These are phyloP conservation scores for Peromyscus maniculatus DNA, from an alignment of 2,113 vertebrate genomes.

Conservation along the genomic window DNA sequence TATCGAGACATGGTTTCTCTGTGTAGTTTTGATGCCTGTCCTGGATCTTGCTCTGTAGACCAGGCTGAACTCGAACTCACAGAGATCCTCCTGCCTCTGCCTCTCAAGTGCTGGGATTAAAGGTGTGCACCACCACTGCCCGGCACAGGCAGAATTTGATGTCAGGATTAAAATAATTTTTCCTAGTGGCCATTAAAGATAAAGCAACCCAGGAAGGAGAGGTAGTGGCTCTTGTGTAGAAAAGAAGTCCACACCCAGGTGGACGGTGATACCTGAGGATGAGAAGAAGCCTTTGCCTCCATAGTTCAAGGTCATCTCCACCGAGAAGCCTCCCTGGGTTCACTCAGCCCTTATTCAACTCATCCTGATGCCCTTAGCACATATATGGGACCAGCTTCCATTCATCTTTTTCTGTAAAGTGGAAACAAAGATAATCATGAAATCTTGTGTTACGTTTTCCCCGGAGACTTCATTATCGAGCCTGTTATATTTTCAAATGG, in stretches of 20 bases:
- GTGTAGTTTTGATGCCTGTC: too few species aligned
- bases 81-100: too few species aligned
- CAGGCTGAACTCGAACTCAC: too few species aligned
- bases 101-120: too few species aligned
- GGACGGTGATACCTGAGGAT: neutral
- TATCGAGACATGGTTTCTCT: too few species aligned
- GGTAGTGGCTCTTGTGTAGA: neutral
- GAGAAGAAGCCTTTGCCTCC: neutral
- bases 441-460: constrained; percentile 6
- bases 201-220: neutral
- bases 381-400: neutral
- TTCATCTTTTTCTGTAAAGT: constrained; percentile 43
- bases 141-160: neutral
- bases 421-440: constrained; percentile 52
- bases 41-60: too few species aligned
- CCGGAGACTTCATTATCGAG: constrained; percentile 53
- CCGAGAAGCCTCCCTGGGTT: neutral
- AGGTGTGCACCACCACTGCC: too few species aligned
- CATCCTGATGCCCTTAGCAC: neutral
- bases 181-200: neutral
- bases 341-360: neutral
- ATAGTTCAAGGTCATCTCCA: constrained; percentile 16
- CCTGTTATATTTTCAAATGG: constrained; percentile 54
- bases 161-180: neutral
- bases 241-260: neutral